Base-by-base conservation (phyloP, 2,113 vertebrate genomes). In the Cathartes aura region DNA sequence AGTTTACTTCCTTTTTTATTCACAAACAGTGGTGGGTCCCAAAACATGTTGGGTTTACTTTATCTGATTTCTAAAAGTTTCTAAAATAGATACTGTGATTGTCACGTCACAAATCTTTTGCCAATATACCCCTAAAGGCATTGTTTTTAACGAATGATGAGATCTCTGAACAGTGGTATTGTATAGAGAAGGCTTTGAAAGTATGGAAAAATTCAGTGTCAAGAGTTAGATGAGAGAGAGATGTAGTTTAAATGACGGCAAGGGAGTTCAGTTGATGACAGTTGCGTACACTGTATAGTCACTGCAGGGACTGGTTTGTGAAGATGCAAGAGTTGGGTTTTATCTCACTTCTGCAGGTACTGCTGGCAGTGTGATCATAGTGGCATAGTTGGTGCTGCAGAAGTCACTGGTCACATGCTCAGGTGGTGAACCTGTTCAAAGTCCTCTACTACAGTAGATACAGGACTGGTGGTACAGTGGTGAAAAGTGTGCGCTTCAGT, bases 261-360 rank as follows among this genome's bases (percentile, higher is more conserved):
- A n/a, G 7, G 22, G 40, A 75, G 42, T 45, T 72, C 23, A 38
- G 29, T 2, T 73, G 34, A 38, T 58, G 36, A 4, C 83, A 56
- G 53, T 27, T 86, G 13, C 0, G 0, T 55, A 9, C 4, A 0
- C 36, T 55, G 8, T 15, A 3, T 22, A 15, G 42, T 55, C 43
- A 7, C 59, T 87, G 53, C 34, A 75, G 62, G 29, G 40, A 22
- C 36, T 48, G 34, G 23, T 67, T 70, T 86, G 56, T 43, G 72
- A 43, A 60, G 36, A 36, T 42, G 16, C 3, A 27, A 18, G 52
- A 30, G 26, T 12, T 56, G 5, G 5, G 23, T 68, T 80, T 52
- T 36, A 0, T 19, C 8, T 47, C 11, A 30, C 23, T 73, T 70
- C 67, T 48, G n/a, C 24, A 40, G 60, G 24, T 40, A 7, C 27